A percentile compares a stretch with the other conserved stretches of the same genome.
phyloP scores from a whole-genome alignment of 2,888 invertebrate species.

The Halictus quadricinctus region DNA sequence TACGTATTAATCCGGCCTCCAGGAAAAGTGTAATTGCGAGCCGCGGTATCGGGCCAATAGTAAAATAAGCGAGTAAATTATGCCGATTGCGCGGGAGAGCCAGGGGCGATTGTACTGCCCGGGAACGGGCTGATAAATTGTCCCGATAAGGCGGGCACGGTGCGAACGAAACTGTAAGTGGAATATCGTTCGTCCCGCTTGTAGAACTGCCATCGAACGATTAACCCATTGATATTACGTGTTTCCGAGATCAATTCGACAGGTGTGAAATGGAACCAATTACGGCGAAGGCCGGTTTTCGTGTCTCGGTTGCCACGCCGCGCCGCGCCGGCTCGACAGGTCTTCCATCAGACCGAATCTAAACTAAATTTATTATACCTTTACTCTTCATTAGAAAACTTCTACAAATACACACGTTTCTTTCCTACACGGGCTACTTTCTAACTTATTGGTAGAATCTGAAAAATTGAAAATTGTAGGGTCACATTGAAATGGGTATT shows the following conservation, averaged over 20 bases:
- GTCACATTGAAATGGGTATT: too few relatives aligned
- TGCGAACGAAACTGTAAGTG: constrained; percentile 44
- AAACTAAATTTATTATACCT: background rate
- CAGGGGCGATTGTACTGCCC: constrained; percentile 40
- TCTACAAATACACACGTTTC: background rate
- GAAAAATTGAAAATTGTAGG: too few relatives aligned
- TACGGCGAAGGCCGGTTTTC: background rate
- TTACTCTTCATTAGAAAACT: background rate
- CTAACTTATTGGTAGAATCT: background rate
- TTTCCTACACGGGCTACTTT: background rate
- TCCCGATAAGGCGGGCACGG: constrained; percentile 50
- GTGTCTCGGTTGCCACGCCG: background rate
- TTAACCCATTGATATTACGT: constrained; percentile 38
- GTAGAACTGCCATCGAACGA: constrained; percentile 16
- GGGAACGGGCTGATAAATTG: constrained; percentile 57
- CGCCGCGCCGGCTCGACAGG: too few relatives aligned
- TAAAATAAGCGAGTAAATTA: constrained; percentile 63
- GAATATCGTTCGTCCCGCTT: constrained; percentile 28
- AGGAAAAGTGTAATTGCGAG: constrained; percentile 48
- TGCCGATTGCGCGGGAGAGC: constrained; percentile 41
- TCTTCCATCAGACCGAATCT: background rate
- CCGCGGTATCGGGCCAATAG: constrained; percentile 44
- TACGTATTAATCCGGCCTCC: constrained; percentile 56
- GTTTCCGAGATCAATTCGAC: constrained; percentile 30
- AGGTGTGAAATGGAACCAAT: background rate